phyloP scores from a whole-genome alignment of 2,888 invertebrate genomes.

The Cotesia congregata region DNA sequence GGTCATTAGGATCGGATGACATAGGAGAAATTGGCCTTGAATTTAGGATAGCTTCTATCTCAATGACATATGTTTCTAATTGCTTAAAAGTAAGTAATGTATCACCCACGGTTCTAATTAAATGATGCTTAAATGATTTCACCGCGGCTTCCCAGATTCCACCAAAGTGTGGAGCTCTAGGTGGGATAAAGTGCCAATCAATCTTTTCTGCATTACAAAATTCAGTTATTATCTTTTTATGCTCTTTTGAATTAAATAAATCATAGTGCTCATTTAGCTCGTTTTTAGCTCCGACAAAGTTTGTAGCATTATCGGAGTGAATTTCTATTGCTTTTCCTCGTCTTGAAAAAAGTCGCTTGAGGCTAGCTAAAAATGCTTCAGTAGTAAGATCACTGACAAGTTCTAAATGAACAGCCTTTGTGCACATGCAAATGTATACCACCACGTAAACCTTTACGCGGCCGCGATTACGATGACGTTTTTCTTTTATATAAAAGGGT shows the following conservation, averaged over 20 bases:
- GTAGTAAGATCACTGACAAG: slow-evolving; percentile 18
- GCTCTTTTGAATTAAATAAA: neutral
- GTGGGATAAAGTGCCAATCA: slow-evolving; percentile 54
- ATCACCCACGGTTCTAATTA: slow-evolving; percentile 43
- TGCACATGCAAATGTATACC: neutral
- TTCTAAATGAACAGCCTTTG: slow-evolving; percentile 2
- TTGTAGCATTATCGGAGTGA: slow-evolving; percentile 13
- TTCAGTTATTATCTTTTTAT: slow-evolving; percentile 1
- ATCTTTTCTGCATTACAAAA: slow-evolving; percentile 35
- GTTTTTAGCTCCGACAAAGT: neutral
- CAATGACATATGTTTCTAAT: slow-evolving; percentile 40
- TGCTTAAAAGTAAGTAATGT: slow-evolving; percentile 47
- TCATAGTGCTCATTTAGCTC: neutral
- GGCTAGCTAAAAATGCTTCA: slow-evolving; percentile 4
- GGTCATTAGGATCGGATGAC: no score
- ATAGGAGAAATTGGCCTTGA: slow-evolving; percentile 24
- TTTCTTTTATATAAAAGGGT: no score
- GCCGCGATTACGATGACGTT: no score
- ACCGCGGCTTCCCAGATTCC: slow-evolving; percentile 55
- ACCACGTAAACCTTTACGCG: slow-evolving; percentile 43
- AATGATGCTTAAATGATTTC: slow-evolving; percentile 49
- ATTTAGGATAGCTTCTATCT: slow-evolving; percentile 44
- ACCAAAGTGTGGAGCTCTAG: slow-evolving; percentile 51
- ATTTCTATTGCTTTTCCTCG: neutral
- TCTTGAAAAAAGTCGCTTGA: neutral